These are phyloP conservation scores for Spinibarbus caldwelli DNA, from an alignment of 2,797 vertebrate species.

Conservation along the genomic window DNA sequence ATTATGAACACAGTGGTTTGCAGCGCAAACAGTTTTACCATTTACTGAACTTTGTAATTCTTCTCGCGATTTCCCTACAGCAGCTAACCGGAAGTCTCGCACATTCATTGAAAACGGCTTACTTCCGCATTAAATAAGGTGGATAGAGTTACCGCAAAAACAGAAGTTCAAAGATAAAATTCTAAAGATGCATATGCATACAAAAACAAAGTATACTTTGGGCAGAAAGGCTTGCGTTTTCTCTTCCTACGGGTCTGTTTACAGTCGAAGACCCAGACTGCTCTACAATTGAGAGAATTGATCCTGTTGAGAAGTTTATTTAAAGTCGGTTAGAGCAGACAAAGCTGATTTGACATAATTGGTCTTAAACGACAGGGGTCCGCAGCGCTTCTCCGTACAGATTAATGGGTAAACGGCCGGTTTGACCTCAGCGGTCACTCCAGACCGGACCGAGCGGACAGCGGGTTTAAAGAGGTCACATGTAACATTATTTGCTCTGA, in stretches of 20 bases:
- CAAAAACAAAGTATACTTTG: slow-evolving; percentile 50
- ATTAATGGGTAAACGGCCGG: slow-evolving; percentile 25
- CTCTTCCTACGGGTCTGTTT: neutral
- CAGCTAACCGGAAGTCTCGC: too few relatives aligned
- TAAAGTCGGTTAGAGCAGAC: slow-evolving; percentile 56
- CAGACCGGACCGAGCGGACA: neutral
- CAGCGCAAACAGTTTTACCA: too few relatives aligned
- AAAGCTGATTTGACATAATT: slow-evolving; percentile 66
- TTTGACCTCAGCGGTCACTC: slow-evolving; percentile 1
- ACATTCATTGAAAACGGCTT: neutral
- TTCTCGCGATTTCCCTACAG: too few relatives aligned
- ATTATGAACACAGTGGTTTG: too few relatives aligned
- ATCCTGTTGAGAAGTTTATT: slow-evolving; percentile 57
- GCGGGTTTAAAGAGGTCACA: neutral
- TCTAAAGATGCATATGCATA: neutral
- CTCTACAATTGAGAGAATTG: neutral
- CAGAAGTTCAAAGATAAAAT: neutral
- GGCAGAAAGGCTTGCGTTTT: slow-evolving; percentile 57
- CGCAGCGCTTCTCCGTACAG: slow-evolving; percentile 66
- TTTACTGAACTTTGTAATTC: too few relatives aligned
- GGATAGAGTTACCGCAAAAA: neutral
- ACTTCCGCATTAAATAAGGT: neutral
- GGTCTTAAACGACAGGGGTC: slow-evolving; percentile 59
- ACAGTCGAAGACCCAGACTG: neutral
- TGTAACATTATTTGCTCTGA: slow-evolving; percentile 30